These are phyloP conservation scores for Apostichopus leukothele DNA, from an alignment of 53 echinoderm and acorn worm genomes.

Conservation along the genomic window DNA sequence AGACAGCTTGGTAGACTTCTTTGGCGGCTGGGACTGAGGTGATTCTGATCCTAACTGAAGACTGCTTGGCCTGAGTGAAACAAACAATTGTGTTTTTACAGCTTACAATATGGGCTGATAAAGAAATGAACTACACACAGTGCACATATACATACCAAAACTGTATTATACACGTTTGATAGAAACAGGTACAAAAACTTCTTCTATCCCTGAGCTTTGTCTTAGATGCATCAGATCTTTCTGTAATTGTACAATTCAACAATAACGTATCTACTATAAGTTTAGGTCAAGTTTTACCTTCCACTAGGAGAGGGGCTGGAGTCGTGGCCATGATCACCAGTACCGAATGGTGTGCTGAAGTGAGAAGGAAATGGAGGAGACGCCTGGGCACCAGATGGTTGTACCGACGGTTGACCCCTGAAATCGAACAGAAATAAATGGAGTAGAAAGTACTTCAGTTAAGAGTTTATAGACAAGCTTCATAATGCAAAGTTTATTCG, in stretches of 20 bases:
- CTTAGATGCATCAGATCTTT: too few species aligned
- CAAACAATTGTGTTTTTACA: background rate
- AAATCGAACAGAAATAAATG: background rate
- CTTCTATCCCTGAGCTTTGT: too few species aligned
- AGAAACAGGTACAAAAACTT: too few species aligned
- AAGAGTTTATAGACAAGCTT: too few species aligned
- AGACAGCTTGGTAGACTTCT: slow-evolving; percentile 10
- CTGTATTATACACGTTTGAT: too few species aligned
- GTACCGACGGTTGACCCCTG: slow-evolving; percentile 1
- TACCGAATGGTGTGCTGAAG: slow-evolving; percentile 13
- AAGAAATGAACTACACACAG: too few species aligned
- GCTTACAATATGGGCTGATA: too few species aligned
- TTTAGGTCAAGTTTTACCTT: slow-evolving; percentile 1
- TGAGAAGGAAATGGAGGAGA: slow-evolving; percentile 24
- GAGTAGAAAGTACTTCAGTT: background rate
- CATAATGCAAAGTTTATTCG: too few species aligned
- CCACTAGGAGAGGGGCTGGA: slow-evolving; percentile 27
- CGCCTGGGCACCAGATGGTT: slow-evolving; percentile 19
- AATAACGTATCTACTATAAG: background rate
- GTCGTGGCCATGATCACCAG: slow-evolving; percentile 14
- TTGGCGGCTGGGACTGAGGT: background rate
- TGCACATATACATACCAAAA: too few species aligned
- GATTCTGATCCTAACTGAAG: slow-evolving; percentile 22
- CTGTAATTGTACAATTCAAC: too few species aligned
- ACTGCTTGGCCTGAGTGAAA: slow-evolving; percentile 26